phyloP scores from a whole-genome alignment of 2,113 vertebrate species.

The Rhinolophus sinicus region DNA sequence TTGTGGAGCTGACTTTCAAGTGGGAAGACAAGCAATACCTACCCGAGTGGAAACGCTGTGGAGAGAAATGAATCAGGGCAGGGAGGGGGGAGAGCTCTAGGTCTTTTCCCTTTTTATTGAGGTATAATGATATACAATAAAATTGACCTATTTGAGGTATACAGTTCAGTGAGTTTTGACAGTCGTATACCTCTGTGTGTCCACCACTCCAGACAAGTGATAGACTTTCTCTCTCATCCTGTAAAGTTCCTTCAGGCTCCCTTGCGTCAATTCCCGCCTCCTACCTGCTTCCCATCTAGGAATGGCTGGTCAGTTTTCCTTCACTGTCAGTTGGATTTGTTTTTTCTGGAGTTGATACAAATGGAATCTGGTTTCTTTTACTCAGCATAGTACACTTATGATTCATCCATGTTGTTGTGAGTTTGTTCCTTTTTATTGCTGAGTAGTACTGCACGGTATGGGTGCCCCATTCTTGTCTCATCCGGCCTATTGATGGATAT shows the following conservation, averaged over 20 bases:
- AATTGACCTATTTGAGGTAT: neutral
- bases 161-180: neutral
- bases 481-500: too few relatives aligned
- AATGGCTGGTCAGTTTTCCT: neutral
- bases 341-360: neutral
- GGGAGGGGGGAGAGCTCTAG: too few relatives aligned
- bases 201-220: neutral
- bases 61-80: neutral
- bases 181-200: neutral
- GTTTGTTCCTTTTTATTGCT: neutral
- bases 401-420: neutral
- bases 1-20: neutral
- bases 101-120: neutral
- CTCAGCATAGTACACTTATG: neutral
- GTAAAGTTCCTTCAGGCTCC: neutral
- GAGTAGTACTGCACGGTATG: neutral
- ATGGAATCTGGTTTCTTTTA: neutral
- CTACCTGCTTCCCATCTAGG: neutral
- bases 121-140: neutral
- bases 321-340: neutral
- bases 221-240: neutral
- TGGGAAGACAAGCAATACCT: neutral
- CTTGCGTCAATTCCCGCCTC: neutral
- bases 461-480: rapidly evolving
- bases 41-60: neutral